phyloP scores from a whole-genome alignment of 2,888 invertebrate genomes.

The Chrysolina oricalcia region DNA sequence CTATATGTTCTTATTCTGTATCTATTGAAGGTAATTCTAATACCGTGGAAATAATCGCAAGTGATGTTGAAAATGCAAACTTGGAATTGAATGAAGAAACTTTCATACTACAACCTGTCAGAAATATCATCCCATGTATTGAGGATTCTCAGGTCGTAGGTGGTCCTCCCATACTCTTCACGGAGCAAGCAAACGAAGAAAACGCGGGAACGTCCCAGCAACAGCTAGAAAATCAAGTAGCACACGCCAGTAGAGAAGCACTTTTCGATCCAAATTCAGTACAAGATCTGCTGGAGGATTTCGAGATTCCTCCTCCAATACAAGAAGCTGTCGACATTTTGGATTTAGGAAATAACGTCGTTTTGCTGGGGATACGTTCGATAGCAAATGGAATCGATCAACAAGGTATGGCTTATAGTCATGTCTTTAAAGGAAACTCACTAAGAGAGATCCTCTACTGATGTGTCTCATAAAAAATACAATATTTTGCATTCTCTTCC shows the following conservation, averaged over 20 bases:
- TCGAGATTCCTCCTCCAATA: constrained; percentile 57
- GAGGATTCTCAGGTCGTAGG: not conserved
- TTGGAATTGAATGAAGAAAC: not conserved
- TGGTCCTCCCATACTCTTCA: constrained; percentile 23
- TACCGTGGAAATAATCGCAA: constrained; percentile 9
- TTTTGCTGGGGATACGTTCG: constrained; percentile 40
- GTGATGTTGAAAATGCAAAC: constrained; percentile 35
- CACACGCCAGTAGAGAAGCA: constrained; percentile 67
- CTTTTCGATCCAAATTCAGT: constrained; percentile 69
- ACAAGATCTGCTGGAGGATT: constrained; percentile 66
- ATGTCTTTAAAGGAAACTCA: not conserved
- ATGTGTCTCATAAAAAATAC: too few species aligned
- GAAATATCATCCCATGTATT: not conserved
- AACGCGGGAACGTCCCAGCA: constrained; percentile 29
- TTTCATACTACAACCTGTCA: not conserved
- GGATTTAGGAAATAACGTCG: constrained; percentile 33
- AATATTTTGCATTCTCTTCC: too few species aligned
- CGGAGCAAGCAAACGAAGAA: constrained; percentile 22
- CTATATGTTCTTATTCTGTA: not conserved
- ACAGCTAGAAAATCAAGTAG: constrained; percentile 47
- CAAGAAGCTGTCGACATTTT: constrained; percentile 41
- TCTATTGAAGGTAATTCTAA: not conserved
- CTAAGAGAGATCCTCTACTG: not conserved
- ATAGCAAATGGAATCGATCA: constrained; percentile 24
- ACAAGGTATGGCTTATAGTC: constrained; percentile 8